Conservation (phyloP, 2,113 vertebrate genomes). For the Ameiurus melas region DNA sequence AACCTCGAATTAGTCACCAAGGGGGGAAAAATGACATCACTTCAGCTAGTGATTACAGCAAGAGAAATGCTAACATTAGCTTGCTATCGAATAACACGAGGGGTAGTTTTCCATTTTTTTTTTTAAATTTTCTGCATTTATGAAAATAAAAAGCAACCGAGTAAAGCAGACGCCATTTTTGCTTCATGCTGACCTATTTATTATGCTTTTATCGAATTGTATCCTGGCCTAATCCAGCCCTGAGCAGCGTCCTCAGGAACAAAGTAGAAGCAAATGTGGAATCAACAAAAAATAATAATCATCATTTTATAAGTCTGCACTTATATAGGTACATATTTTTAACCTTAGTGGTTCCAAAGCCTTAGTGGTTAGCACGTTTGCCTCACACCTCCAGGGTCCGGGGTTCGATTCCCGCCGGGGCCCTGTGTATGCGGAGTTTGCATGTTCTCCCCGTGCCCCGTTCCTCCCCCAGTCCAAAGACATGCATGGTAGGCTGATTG, state of each 20-base stretch:
- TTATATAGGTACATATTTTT: too few relatives aligned
- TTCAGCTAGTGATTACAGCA: neutral
- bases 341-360: too few relatives aligned
- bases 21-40: too few relatives aligned
- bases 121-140: neutral
- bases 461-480: too few relatives aligned
- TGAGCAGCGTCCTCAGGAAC: neutral
- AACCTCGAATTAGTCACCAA: neutral
- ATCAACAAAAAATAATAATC: neutral
- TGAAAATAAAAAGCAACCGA: neutral
- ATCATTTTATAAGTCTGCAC: neutral
- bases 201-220: neutral
- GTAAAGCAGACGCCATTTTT: neutral
- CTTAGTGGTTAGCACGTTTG: too few relatives aligned
- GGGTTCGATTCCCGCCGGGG: too few relatives aligned
- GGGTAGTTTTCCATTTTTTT: neutral
- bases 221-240: neutral
- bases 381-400: too few relatives aligned
- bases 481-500: too few relatives aligned
- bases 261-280: neutral
- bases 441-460: too few relatives aligned
- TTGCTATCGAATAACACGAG: neutral
- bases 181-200: neutral
- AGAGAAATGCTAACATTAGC: neutral
- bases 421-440: too few relatives aligned